phyloP scores from a whole-genome alignment of 2,888 invertebrate species.

The Eupithecia pulchellata region DNA sequence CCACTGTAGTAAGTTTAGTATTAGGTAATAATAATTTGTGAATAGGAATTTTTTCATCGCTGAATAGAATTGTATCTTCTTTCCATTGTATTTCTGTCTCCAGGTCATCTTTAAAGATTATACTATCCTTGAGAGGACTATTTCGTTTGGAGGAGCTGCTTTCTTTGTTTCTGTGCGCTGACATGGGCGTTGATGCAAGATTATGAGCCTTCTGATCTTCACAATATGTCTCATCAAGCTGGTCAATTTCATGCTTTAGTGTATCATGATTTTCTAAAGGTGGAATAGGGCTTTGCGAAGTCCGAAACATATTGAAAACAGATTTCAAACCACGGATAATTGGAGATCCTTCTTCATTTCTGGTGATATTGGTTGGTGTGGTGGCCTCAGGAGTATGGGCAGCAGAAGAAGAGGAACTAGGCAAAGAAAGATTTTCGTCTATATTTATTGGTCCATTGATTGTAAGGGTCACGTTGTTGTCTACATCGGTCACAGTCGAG shows the following conservation, averaged over 20 bases:
- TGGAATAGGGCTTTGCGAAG: slow-evolving; percentile 77
- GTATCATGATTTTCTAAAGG: slow-evolving; percentile 50
- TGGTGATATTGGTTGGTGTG: slow-evolving; percentile 71
- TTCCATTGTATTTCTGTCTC: slow-evolving; percentile 78
- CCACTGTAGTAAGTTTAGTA: slow-evolving; percentile 32
- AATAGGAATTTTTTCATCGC: slow-evolving; percentile 73
- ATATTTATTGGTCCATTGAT: slow-evolving; percentile 56
- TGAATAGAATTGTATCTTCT: slow-evolving; percentile 75
- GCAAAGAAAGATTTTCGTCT: slow-evolving; percentile 68
- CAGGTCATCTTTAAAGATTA: slow-evolving; percentile 75
- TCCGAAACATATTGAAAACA: slow-evolving; percentile 76
- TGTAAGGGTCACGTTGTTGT: slow-evolving; percentile 59
- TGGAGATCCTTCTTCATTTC: slow-evolving; percentile 72
- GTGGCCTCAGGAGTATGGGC: slow-evolving; percentile 73
- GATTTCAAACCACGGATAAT: slow-evolving; percentile 77
- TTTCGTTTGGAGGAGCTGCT: slow-evolving; percentile 58
- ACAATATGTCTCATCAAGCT: slow-evolving; percentile 38
- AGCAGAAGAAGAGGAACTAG: slow-evolving; percentile 70
- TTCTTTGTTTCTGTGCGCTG: slow-evolving; percentile 58
- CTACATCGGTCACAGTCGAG: slow-evolving; percentile 48
- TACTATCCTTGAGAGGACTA: slow-evolving; percentile 73
- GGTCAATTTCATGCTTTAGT: slow-evolving; percentile 30
- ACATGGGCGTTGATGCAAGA: slow-evolving; percentile 70
- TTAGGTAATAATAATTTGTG: slow-evolving; percentile 69
- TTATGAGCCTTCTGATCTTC: slow-evolving; percentile 39